A percentile compares a stretch with the other conserved stretches of the same genome.
Conservation (phyloP, 2,888 invertebrate species). For the Seladonia tumulorum region DNA sequence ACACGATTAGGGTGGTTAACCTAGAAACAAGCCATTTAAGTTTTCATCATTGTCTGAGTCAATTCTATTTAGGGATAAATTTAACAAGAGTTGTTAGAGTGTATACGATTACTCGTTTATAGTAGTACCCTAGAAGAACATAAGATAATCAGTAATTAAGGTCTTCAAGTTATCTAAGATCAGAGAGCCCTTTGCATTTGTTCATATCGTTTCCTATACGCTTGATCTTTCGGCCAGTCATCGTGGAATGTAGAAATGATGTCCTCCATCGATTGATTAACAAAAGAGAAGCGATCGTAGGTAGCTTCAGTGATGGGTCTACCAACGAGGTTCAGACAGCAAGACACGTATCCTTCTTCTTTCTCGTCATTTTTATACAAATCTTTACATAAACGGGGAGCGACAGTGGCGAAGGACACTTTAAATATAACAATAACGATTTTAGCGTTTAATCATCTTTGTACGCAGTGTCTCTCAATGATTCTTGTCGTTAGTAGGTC, state of each 20-base stretch:
- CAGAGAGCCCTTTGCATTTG: background rate
- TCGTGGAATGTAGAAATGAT: background rate
- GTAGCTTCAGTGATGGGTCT: background rate
- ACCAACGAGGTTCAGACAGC: background rate
- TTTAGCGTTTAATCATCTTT: background rate
- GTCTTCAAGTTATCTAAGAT: background rate
- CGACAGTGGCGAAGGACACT: background rate
- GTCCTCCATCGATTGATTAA: background rate
- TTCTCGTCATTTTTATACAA: background rate
- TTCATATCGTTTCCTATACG: background rate
- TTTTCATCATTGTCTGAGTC: background rate
- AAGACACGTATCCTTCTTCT: background rate
- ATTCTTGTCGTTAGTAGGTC: background rate
- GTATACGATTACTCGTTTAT: background rate
- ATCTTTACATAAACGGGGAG: background rate
- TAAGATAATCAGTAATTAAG: background rate
- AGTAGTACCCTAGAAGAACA: background rate
- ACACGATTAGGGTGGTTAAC: background rate
- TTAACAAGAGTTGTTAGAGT: background rate
- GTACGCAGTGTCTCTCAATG: background rate
- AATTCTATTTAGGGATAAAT: background rate
- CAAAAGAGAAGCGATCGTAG: background rate
- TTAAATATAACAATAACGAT: background rate
- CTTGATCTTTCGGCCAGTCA: background rate
- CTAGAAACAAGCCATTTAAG: background rate